Base-by-base conservation (phyloP, 2,113 vertebrate species). In the Cairina moschata region DNA sequence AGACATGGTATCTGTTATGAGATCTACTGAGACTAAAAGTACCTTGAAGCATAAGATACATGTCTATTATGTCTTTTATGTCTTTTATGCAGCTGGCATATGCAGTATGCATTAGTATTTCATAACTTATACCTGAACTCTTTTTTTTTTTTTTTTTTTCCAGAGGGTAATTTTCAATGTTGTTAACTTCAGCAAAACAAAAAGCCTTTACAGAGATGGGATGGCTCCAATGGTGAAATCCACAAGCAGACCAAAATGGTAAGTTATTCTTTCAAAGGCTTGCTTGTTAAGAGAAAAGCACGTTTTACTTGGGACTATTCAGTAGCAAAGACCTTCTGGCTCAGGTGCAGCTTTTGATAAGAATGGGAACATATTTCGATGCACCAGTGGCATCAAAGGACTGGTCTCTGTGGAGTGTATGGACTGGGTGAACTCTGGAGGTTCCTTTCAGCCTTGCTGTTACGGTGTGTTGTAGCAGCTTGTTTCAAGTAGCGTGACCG, bases 131-230 rank as follows among this genome's bases (percentile, higher is more conserved):
- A n/a, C 1, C 8, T 92, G 32, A 73, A 6, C 7, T 29, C 13
- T 40, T 40, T 40, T 13, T 40, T 40, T 40, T 40, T 17, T 48
- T 32, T 22, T 26, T 52, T 13, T 55, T 32, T 17, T 38, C 98
- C 98, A 99, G 99, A 99, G 99, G 90, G 98, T 99, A 38, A 99
- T 99, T 97, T 99, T 99, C 97, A 99, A 99, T 76, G 98, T 99
- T 7, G 99, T 99, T 93, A 99, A 99, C 98, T 99, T 99, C 98
- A 99, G 99, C 92, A 99, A 99, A 98, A 99, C 99, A 83, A 99
- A 99, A 98, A 99, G 99, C 96, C 98, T 99, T 82, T 99, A 99
- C 56, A 98, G 99, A 98, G 99, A 99, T 95, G 99, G 99, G 50
- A 99, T 99, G 99, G 98, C 99, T 80, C 99, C 99, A 22, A 98